Percentiles rank a stretch among this genome's conserved stretches.
Conservation (phyloP, 2,797 vertebrate species). For the Salarias fasciatus region DNA sequence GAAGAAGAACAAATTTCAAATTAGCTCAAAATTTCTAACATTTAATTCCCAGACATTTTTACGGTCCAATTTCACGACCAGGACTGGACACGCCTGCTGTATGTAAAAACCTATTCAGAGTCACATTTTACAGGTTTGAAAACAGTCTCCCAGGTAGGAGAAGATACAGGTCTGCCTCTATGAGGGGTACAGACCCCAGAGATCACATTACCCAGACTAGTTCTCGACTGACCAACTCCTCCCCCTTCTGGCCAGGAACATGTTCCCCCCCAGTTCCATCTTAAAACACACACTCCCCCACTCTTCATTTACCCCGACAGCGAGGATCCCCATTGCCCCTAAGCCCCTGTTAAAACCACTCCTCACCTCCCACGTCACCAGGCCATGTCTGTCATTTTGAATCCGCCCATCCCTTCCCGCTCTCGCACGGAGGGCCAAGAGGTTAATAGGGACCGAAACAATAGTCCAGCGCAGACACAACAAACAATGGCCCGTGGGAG, state of each 20-base stretch:
- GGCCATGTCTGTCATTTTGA: slow-evolving; percentile 83
- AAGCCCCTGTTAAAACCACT: slow-evolving; percentile 71
- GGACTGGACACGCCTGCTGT: not conserved
- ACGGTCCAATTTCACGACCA: too few species aligned
- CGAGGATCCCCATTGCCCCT: slow-evolving; percentile 76
- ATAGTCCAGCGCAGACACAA: slow-evolving; percentile 83
- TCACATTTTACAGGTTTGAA: not conserved
- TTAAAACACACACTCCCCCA: slow-evolving; percentile 33
- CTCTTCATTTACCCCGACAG: slow-evolving; percentile 61
- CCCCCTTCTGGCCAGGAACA: slow-evolving; percentile 60
- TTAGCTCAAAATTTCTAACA: too few species aligned
- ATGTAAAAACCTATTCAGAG: not conserved
- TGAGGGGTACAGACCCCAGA: slow-evolving; percentile 69
- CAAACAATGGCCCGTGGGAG: slow-evolving; percentile 81
- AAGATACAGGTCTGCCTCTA: slow-evolving; percentile 45
- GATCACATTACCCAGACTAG: slow-evolving; percentile 80
- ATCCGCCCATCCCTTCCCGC: slow-evolving; percentile 84
- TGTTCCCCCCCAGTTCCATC: slow-evolving; percentile 23
- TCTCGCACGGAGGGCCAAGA: slow-evolving; percentile 82
- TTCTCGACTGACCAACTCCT: slow-evolving; percentile 47
- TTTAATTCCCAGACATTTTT: too few species aligned
- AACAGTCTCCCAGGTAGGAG: slow-evolving; percentile 12
- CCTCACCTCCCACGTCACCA: slow-evolving; percentile 77
- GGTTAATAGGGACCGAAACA: slow-evolving; percentile 89
- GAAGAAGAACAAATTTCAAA: too few species aligned